Evolutionary conservation across 1,140 invertebrate genomes (phyloP), one percentile per base, ranked within the genome.

Genomic region (Apolygus lucorum): DNA sequence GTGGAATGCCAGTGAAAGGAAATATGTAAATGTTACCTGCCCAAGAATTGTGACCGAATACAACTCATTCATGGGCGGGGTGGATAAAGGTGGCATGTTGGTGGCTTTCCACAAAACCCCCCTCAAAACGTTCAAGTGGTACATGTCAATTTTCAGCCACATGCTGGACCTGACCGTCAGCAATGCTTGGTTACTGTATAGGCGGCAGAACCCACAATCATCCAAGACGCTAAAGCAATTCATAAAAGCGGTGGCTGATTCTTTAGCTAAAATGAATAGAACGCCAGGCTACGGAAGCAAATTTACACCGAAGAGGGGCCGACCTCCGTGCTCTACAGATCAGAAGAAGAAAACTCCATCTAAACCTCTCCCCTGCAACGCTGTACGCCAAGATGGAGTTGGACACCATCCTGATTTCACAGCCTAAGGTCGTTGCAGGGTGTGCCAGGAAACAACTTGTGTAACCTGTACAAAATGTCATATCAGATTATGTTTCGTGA

Each of bases 61-160:
- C 52, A 76, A 76, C 65, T 34, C n/a, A 14, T 70, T 74, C 27
- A 76, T 76, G 75, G 75, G 75, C 24, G 76, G 74, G 17, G 76
- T 77, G 0, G 74, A 77, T 69, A 34, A 76, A 25, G 64, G 67
- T 11, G 76, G 73, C 54, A 71, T 72, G 62, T 59, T 77, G 1
- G 29, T 75, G 24, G 72, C 28, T 14, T 28, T 73, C 2, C 74
- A 75, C 69, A 42, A n/a, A n/a, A n/a, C n/a, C n/a, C n/a, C n/a
- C n/a, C n/a, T n/a, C n/a, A n/a, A n/a, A n/a, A n/a, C n/a, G n/a
- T n/a, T n/a, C n/a, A n/a, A n/a, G n/a, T n/a, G n/a, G n/a, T n/a
- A n/a, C n/a, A n/a, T n/a, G n/a, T n/a, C n/a, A n/a, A 70, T 75
- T 52, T 71, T 76, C 66, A 72, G 29, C 24, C 73, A 74, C 52